Percentiles rank a stretch among this genome's conserved stretches.
Conservation (phyloP, 2,888 invertebrate species). For the Hirudinaria manillensis region DNA sequence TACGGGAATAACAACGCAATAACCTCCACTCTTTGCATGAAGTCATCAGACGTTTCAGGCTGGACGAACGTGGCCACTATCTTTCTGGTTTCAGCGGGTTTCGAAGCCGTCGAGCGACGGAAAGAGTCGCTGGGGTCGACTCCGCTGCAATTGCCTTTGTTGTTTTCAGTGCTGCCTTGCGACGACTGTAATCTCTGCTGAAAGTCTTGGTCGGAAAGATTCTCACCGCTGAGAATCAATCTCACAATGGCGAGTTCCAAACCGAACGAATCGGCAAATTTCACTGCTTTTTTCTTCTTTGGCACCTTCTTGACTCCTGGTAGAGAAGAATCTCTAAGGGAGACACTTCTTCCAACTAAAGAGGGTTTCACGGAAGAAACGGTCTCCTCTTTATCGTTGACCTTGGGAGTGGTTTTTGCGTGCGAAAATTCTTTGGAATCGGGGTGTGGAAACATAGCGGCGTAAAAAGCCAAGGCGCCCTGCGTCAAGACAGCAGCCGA, state of each 20-base stretch:
- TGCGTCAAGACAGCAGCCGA: not conserved
- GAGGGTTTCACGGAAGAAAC: conserved; percentile 6
- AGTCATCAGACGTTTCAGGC: conserved; percentile 3
- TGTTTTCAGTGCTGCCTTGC: not conserved
- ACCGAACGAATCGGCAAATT: conserved; percentile 89
- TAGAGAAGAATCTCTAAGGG: conserved; percentile 81
- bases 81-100: not conserved
- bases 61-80: conserved; percentile 14
- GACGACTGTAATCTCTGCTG: conserved; percentile 64
- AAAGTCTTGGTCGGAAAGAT: conserved; percentile 55
- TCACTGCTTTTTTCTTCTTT: conserved; percentile 79
- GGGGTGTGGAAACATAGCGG: conserved; percentile 10
- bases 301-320: conserved; percentile 76
- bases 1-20: conserved; percentile 21
- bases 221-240: conserved; percentile 49
- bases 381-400: not conserved
- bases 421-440: not conserved
- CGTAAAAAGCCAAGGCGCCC: conserved; percentile 11
- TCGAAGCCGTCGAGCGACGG: not conserved
- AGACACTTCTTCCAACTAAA: conserved; percentile 55
- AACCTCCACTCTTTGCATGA: conserved; percentile 40
- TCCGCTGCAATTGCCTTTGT: not conserved
- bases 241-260: conserved; percentile 80
- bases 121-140: not conserved
- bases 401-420: not conserved